Conservation (phyloP, 2,888 invertebrate species). For the Syritta pipiens region DNA sequence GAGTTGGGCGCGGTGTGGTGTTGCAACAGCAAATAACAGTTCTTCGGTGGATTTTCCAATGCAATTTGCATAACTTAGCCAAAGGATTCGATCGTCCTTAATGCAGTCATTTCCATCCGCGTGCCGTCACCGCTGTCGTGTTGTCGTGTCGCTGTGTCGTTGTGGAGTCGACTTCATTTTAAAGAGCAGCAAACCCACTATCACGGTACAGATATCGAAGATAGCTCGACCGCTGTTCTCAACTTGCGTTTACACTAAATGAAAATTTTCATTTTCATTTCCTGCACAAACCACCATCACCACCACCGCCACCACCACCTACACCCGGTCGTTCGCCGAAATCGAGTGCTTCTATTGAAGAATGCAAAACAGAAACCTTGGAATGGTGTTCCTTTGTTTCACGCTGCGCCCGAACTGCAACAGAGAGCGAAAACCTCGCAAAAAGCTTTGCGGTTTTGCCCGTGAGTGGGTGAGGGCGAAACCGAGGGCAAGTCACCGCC, state of each 20-base stretch:
- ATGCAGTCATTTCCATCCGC: slow-evolving; percentile 32
- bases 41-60: slow-evolving; percentile 42
- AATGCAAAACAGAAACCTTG: slow-evolving; percentile 29
- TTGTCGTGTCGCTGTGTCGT: neutral
- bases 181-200: slow-evolving; percentile 1
- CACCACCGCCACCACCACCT: neutral
- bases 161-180: neutral
- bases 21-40: slow-evolving; percentile 46
- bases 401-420: neutral
- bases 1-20: too few relatives aligned
- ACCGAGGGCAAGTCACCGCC: neutral
- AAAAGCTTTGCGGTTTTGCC: slow-evolving; percentile 21
- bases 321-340: neutral
- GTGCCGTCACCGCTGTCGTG: neutral
- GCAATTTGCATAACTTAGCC: slow-evolving; percentile 54
- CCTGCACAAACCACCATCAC: neutral
- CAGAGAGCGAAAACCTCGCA: neutral
- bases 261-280: slow-evolving; percentile 21
- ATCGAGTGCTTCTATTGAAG: slow-evolving; percentile 25
- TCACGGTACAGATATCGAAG: slow-evolving; percentile 14
- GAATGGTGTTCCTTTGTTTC: slow-evolving; percentile 23
- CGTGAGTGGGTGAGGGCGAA: neutral
- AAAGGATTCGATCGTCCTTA: slow-evolving; percentile 34
- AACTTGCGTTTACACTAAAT: slow-evolving; percentile 17
- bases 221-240: slow-evolving; percentile 19